phyloP scores from a whole-genome alignment of 2,888 invertebrate genomes.

The Lobophora halterata region DNA sequence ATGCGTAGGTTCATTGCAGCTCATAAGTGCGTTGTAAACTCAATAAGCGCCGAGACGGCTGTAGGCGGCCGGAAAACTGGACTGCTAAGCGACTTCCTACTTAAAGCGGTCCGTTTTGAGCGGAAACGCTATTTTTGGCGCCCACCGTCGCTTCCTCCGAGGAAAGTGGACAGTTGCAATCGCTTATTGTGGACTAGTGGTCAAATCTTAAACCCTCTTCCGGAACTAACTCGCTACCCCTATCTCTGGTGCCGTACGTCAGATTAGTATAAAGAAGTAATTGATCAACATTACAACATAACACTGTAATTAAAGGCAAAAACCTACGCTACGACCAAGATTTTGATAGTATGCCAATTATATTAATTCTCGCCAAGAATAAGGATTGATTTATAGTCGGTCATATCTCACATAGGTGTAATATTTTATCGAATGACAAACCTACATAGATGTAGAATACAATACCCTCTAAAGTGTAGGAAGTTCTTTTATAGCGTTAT shows the following conservation, averaged over 20 bases:
- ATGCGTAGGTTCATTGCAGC: conserved; percentile 71
- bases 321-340: too few relatives aligned
- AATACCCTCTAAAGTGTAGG: conserved; percentile 21
- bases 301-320: too few relatives aligned
- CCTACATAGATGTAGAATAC: conserved; percentile 18
- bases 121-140: conserved; percentile 80
- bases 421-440: too few relatives aligned
- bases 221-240: neutral
- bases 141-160: conserved; percentile 73
- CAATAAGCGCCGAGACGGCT: conserved; percentile 72
- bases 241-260: too few relatives aligned
- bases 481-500: conserved; percentile 25
- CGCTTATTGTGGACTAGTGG: conserved; percentile 43
- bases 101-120: conserved; percentile 64
- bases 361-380: too few relatives aligned
- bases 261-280: too few relatives aligned
- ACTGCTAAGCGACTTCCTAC: conserved; percentile 74
- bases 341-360: too few relatives aligned
- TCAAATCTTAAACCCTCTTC: conserved; percentile 34
- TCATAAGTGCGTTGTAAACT: conserved; percentile 76
- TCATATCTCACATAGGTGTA: too few relatives aligned
- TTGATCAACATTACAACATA: too few relatives aligned
- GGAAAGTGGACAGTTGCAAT: conserved; percentile 63
- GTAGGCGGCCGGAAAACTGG: conserved; percentile 77
- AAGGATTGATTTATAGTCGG: too few relatives aligned